These are phyloP conservation scores for Hydroisotoma schaefferi DNA, from an alignment of 2,888 invertebrate genomes.

Conservation along the genomic window DNA sequence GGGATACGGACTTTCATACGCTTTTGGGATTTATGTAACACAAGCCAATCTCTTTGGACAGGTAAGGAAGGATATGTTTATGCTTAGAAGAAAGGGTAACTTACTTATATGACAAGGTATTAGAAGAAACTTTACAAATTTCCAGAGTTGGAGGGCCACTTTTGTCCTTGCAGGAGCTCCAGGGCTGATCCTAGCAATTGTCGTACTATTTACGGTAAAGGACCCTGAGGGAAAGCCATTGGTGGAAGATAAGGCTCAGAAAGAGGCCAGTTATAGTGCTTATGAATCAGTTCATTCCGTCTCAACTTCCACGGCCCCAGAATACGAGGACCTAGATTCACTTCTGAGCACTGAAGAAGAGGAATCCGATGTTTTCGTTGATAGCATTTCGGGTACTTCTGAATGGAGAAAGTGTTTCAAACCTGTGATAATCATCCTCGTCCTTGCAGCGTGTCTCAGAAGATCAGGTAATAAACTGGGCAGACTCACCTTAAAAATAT, in stretches of 20 bases:
- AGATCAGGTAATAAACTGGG: slow-evolving; percentile 71
- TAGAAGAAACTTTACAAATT: slow-evolving; percentile 10
- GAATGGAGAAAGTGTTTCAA: slow-evolving; percentile 74
- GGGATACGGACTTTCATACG: slow-evolving; percentile 84
- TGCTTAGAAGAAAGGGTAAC: background rate
- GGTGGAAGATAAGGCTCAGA: slow-evolving; percentile 17
- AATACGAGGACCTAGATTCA: slow-evolving; percentile 27
- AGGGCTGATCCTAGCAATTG: slow-evolving; percentile 65
- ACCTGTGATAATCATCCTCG: slow-evolving; percentile 73
- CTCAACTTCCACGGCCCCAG: slow-evolving; percentile 21
- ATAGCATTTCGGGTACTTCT: slow-evolving; percentile 57
- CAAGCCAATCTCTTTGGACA: slow-evolving; percentile 68
- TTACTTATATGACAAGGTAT: background rate
- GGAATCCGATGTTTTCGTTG: background rate
- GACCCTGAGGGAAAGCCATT: slow-evolving; percentile 67
- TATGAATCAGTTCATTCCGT: slow-evolving; percentile 29
- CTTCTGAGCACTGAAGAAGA: slow-evolving; percentile 52
- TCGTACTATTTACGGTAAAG: slow-evolving; percentile 70
- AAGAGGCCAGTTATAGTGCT: slow-evolving; percentile 23
- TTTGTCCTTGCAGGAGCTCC: slow-evolving; percentile 76
- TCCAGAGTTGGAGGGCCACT: slow-evolving; percentile 76
- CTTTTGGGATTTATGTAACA: slow-evolving; percentile 82
- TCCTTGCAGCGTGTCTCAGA: slow-evolving; percentile 80
- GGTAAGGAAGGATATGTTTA: slow-evolving; percentile 57
- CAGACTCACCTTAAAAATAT: too few relatives aligned